Conservation (phyloP, 1,140 invertebrate genomes). For the Lerema accius region DNA sequence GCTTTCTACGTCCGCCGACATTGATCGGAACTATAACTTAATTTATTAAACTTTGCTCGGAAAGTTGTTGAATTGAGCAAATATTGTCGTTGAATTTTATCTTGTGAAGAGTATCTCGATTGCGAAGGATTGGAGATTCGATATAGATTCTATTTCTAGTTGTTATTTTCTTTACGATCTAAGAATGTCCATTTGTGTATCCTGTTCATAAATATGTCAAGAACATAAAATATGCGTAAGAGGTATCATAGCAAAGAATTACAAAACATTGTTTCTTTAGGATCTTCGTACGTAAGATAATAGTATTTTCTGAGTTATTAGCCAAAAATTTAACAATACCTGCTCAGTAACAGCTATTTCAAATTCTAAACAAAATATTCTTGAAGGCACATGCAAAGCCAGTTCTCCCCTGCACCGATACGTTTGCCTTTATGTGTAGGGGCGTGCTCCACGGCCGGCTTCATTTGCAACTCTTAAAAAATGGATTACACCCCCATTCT, state of each 20-base stretch:
- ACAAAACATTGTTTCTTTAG: too few species aligned
- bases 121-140: background rate
- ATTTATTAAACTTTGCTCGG: conserved; percentile 13
- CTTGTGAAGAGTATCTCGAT: conserved; percentile 14
- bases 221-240: too few species aligned
- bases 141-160: background rate
- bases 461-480: conserved; percentile 30
- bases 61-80: conserved; percentile 10
- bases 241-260: too few species aligned
- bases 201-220: too few species aligned
- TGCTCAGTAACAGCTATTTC: too few species aligned
- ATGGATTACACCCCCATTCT: conserved; percentile 24
- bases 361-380: too few species aligned
- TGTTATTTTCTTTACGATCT: background rate
- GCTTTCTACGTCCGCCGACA: background rate
- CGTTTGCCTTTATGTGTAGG: conserved; percentile 24
- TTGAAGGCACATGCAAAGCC: background rate
- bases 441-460: background rate
- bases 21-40: conserved; percentile 6
- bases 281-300: too few species aligned
- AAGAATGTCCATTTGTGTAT: too few species aligned
- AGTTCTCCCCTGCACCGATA: conserved; percentile 1
- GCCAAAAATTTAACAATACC: too few species aligned
- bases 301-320: too few species aligned
- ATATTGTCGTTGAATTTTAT: conserved; percentile 26